Percentiles rank a stretch among this genome's conserved stretches.
These are phyloP conservation scores for Calcarius lapponicus DNA, from an alignment of 2,797 vertebrate genomes.

Conservation along the genomic window DNA sequence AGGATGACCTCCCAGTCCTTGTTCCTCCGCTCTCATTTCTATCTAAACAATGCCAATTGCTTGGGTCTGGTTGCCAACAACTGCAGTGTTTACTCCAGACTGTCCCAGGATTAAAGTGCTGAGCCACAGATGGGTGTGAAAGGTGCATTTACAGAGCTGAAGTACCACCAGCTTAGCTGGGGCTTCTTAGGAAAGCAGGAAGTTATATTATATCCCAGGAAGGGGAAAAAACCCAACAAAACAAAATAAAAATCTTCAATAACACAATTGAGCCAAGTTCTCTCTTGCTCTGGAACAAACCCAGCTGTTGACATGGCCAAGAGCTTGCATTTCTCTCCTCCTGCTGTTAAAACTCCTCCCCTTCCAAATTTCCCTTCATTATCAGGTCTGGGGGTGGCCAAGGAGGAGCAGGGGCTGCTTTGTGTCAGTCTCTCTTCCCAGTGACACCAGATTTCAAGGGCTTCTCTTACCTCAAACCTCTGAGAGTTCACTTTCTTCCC, in stretches of 20 bases:
- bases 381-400: not conserved
- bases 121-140: not conserved
- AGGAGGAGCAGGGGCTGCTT: not conserved
- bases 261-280: not conserved
- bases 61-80: not conserved
- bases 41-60: slow-evolving; percentile 37
- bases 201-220: not conserved
- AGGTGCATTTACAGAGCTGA: not conserved
- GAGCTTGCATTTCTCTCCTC: slow-evolving; percentile 27
- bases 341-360: slow-evolving; percentile 6
- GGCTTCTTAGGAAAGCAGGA: not conserved
- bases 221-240: not conserved
- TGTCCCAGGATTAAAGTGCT: not conserved
- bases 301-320: slow-evolving; percentile 10
- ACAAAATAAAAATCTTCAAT: not conserved
- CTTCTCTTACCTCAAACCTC: slow-evolving; percentile 89
- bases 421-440: not conserved
- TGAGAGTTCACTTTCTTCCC: slow-evolving; percentile 97
- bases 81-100: not conserved
- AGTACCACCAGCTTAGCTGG: not conserved
- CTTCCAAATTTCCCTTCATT: not conserved
- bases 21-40: not conserved
- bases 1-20: slow-evolving; percentile 32
- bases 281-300: slow-evolving; percentile 27
- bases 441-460: not conserved